These are phyloP conservation scores for Natator depressus DNA, from an alignment of 2,113 vertebrate species.

Conservation along the genomic window DNA sequence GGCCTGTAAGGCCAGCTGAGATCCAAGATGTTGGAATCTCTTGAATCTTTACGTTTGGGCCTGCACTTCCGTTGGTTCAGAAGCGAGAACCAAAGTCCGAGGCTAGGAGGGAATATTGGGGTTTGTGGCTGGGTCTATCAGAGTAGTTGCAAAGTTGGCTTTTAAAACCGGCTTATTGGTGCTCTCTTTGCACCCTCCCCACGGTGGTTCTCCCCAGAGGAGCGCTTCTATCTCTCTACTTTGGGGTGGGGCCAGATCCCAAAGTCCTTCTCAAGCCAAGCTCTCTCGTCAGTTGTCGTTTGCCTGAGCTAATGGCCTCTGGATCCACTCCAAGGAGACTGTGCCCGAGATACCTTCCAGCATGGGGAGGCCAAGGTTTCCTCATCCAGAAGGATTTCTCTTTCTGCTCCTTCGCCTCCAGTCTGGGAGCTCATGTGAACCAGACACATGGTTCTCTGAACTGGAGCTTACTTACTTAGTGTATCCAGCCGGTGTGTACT, in stretches of 20 bases:
- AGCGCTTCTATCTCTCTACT: neutral
- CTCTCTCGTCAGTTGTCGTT: rapidly evolving
- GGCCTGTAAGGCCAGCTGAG: neutral
- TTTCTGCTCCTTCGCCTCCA: neutral
- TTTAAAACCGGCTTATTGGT: neutral
- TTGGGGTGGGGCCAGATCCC: neutral
- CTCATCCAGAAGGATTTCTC: neutral
- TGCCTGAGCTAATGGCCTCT: neutral
- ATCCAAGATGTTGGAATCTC: neutral
- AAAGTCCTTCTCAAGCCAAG: neutral
- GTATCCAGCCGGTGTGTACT: neutral
- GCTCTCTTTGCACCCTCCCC: neutral
- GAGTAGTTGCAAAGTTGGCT: neutral
- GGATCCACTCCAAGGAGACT: rapidly evolving
- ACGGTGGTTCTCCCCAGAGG: neutral
- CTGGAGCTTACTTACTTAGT: neutral
- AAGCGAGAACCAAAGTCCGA: neutral
- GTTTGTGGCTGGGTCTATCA: neutral
- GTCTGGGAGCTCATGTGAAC: neutral
- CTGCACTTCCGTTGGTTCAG: neutral
- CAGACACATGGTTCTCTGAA: conserved; percentile 4
- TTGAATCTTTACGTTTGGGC: neutral
- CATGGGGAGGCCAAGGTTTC: neutral
- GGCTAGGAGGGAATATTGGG: neutral
- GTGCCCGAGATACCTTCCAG: neutral